Base-by-base conservation (phyloP, 2,797 vertebrate genomes). In the Psittacula derbiana region DNA sequence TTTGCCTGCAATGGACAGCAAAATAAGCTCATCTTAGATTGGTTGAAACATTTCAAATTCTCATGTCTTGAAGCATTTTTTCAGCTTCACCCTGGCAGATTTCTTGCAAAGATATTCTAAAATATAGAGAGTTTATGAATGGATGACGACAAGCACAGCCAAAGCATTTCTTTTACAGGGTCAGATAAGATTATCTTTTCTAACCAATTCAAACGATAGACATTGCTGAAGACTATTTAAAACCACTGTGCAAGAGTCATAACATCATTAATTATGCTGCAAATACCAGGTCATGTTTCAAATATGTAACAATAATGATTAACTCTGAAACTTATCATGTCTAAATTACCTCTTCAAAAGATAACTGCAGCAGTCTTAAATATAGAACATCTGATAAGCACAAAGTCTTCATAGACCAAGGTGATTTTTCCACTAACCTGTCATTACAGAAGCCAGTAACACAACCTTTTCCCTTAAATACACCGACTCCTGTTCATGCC, bases 261-360 rank as follows among this genome's bases (percentile, higher is more conserved):
- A 93, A 40, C 49, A 82, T 89, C 80, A 79, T 95, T 95, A 96
- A 96, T 94, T 94, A 88, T 88, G 47, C 84, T 94, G 80, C 43
- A 66, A 94, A 94, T 95, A 93, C 31, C 79, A 92, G 80, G 71
- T 72, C 14, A 1, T 69, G 23, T 90, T 93, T 94, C 85, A 86
- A 92, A 91, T 73, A 85, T 73, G 73, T 66, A 95, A 83, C 47
- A 88, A 79, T 76, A 94, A 91, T 79, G 38, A 95, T 95, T 92
- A 95, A 71, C 57, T 94, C 44, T 47, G 52, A 90, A 92, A 85
- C 44, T 52, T 60, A 81, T 20, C 12, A 11, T 66, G 30, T 44
- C 36, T 91, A 80, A 92, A 93, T 94, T 92, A 64, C 38, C 31
- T 90, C 66, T 92, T 91, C 28, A 52, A 84, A 96, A 70, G 75